Base-by-base conservation (phyloP, 2,888 invertebrate species). In the Achlya flavicornis region DNA sequence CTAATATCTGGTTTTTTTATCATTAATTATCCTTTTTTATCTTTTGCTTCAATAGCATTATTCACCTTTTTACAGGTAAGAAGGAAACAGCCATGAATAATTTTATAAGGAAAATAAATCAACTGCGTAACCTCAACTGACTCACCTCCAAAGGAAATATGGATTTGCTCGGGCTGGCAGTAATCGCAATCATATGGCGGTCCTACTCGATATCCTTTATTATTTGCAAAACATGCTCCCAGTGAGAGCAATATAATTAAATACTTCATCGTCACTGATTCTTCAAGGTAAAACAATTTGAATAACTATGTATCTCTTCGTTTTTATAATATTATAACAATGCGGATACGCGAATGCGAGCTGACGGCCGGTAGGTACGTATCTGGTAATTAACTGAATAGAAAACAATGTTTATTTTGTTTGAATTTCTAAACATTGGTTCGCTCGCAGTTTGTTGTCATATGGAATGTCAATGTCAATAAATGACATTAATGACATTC, bases 161-260 rank as follows among this genome's bases (percentile, higher is more conserved):
- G 96, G 3, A 96, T 88, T 85, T 96, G 96, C 82, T 96, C 96
- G 0, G 96, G 96, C 83, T 96, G 95, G 79, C 94, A 95, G 73
- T 88, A 79, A 16, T 68, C 10, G 53, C 53, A 53, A 19, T 53
- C 53, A 53, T 53, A 53, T 1, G 19, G 19, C 4, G 53, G 53
- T 53, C 53, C 53, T 19, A n/a, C 53, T 19, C 53, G 53, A 53
- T 53, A 53, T 53, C 10, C 19, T 19, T 2, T 53, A 10, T 53
- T 53, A 53, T 53, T 53, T 3, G 53, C 53, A 53, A 53, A 53
- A 19, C 53, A 19, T 53, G 10, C 53, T 3, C 53, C 53, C 2
- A 53, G n/a, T 19, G 53, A 53, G n/a, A 53, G 53, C 53, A 53
- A 53, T 8, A 53, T 53, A 19, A 53, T 53, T 10, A 53, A 19